Evolutionary conservation across 2,888 invertebrate genomes (phyloP), one percentile per base, ranked within the genome.

Genomic region (Amphipyra tragopoginis): DNA sequence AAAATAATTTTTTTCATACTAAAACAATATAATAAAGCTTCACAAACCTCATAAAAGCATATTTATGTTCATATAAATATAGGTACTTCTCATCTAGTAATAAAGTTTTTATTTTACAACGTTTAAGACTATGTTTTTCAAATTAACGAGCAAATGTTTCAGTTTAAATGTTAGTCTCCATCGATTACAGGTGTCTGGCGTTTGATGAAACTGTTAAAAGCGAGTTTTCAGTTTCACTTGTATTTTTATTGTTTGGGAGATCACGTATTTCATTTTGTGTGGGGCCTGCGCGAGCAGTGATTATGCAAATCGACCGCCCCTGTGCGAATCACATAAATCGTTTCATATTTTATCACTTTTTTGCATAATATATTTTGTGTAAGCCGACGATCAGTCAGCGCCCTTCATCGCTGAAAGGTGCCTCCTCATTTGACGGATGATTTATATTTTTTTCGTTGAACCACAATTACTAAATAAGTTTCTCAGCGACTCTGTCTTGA

Each of bases 301-400:
- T 92, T 92, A 93, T 92, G 92, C 80, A 91, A 91, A 93, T 92
- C 79, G 71, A 69, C 81, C 86, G 82, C 84, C 86, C 80, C 84
- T 83, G 82, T 80, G 81, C 85, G 87, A 90, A 89, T 90, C 88
- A 87, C 87, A 90, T 91, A 92, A 93, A 92, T 90, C 91, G 88
- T 90, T 90, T 90, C 86, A 90, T 89, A 90, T 92, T 91, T 91
- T 90, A 90, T 89, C 87, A 90, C 85, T 87, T 87, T 90, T 90
- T 89, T 88, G 85, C 87, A 89, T 89, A 87, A 89, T 87, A 87
- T 85, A 89, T 90, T 90, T 89, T 86, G 81, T 85, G 84, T 90
- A 87, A 88, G 87, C 89, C 84, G 74, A 79, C 86, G 85, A 91
- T 91, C 91, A 86, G 84, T 91, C 89, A 90, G 81, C 77, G 72